Base-by-base conservation (phyloP, 2,113 vertebrate genomes). In the Brachyhypopomus gauderio region DNA sequence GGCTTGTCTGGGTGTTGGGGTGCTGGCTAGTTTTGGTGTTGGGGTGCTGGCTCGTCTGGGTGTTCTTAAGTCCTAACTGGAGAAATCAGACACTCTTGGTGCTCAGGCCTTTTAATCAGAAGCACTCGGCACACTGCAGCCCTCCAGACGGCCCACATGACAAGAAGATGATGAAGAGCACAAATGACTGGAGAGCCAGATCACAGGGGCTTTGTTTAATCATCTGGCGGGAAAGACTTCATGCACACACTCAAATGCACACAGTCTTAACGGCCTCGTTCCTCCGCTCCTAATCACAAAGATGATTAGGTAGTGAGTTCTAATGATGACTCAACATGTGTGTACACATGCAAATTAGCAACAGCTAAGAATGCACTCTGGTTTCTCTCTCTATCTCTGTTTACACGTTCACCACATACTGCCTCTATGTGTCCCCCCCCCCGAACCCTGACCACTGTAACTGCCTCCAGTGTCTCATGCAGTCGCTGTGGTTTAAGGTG, bases 101-200 rank as follows among this genome's bases (percentile, higher is more conserved):
- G 56, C 64, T 60, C 25, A 60, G 45, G 73, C n/a, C 77, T 41
- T 86, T 80, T 84, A 72, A 83, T 83, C 82, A 85, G 66, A 34
- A 76, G 41, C 64, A 72, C 77, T 81, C 56, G 75, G 25, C 34
- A 62, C 66, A 71, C 59, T 17, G 11, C 48, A 19, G 45, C 70
- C 72, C 38, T 9, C 0, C 67, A 75, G 72, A 25, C 20, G 36
- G 27, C 69, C 75, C 30, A 79, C 73, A 73, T 63, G 19, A 76
- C 62, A 84, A 52, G 2, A 12, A 70, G 83, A 73, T 60, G 56
- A 60, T 66, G 84, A 38, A 81, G 19, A 63, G 60, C 73, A 70
- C 52, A 62, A 75, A 52, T 85, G 58, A 81, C 78, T 73, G 41
- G 20, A 76, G 38, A 55, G 23, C 45, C 62, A 16, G 30, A 8